phyloP scores from a whole-genome alignment of 2,113 vertebrate species.

The Nothoprocta pentlandii region DNA sequence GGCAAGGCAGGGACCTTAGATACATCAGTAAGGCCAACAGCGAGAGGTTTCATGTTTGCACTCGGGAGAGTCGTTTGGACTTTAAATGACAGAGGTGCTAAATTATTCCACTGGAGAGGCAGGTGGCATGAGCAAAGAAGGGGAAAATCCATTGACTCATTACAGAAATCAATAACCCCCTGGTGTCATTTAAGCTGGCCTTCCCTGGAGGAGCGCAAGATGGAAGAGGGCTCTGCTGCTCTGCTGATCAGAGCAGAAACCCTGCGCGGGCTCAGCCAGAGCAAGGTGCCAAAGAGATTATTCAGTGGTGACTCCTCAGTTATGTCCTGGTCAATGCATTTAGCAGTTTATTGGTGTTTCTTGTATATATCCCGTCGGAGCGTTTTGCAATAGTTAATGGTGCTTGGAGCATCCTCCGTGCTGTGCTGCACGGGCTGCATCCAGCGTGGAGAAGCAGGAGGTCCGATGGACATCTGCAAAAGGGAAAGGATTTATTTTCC shows the following conservation, averaged over 20 bases:
- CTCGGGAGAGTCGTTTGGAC: neutral
- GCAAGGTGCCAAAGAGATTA: slow-evolving; percentile 40
- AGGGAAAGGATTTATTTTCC: neutral
- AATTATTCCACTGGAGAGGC: neutral
- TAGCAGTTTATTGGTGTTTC: slow-evolving; percentile 32
- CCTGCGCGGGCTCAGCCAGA: neutral
- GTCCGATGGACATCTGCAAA: neutral
- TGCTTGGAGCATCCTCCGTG: neutral
- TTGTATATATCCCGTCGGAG: neutral
- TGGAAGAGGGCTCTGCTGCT: slow-evolving; percentile 36
- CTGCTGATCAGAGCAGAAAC: slow-evolving; percentile 53
- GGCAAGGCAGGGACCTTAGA: neutral
- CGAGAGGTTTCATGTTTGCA: neutral
- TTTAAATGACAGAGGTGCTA: slow-evolving; percentile 5
- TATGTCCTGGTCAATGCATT: slow-evolving; percentile 3
- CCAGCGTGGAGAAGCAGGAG: neutral
- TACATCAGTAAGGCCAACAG: neutral
- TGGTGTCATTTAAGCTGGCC: neutral
- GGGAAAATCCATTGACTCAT: slow-evolving; percentile 55
- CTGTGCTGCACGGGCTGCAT: neutral
- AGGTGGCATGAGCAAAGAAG: neutral
- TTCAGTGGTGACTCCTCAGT: slow-evolving; percentile 52
- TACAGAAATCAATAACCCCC: slow-evolving; percentile 42
- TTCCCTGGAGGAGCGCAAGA: slow-evolving; percentile 16
- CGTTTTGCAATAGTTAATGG: neutral